Base-by-base conservation (phyloP, 2,113 vertebrate species). In the Trogon melanurus region DNA sequence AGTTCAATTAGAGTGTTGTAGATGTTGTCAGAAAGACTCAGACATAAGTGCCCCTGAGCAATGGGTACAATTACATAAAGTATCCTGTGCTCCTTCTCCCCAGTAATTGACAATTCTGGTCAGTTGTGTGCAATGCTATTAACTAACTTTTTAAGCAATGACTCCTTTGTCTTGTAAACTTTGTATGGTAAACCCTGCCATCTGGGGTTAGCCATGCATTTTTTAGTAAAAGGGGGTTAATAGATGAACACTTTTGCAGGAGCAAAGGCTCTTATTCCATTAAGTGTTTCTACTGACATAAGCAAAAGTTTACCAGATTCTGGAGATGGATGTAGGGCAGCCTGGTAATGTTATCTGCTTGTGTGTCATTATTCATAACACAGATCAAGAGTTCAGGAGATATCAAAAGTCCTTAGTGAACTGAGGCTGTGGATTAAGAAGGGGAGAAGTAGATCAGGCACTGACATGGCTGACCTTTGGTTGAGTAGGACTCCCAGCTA, bases 1-100 rank as follows among this genome's bases (percentile, higher is more conserved):
- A 96, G 97, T 97, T 98, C 97, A 98, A 97, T 98, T 98, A 98
- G 96, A 96, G 96, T 57, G 90, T 95, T 97, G 96, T 91, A 95
- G 97, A 94, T 96, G 96, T 96, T 96, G 97, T 98, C 97, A 97
- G 93, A 97, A 95, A 95, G 93, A 95, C 97, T 98, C 96, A 80
- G 88, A 94, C 91, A 67, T 97, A 98, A 98, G 95, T 95, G 96
- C 93, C 95, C 96, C 92, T 97, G 96, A 98, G 96, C 97, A 98
- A 97, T 15, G 70, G 91, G 88, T 97, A 96, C 29, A 92, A 98
- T 98, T 98, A 98, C 93, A 97, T 97, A 93, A 97, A 98, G 95
- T 95, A 96, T 78, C 87, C 93, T 76, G 61, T 94, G 97, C 92
- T 96, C 96, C 96, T 97, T 98, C 97, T 97, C 74, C 91, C 58